Evolutionary conservation across 2,797 vertebrate genomes (phyloP).

Genomic region (Trachurus trachurus): DNA sequence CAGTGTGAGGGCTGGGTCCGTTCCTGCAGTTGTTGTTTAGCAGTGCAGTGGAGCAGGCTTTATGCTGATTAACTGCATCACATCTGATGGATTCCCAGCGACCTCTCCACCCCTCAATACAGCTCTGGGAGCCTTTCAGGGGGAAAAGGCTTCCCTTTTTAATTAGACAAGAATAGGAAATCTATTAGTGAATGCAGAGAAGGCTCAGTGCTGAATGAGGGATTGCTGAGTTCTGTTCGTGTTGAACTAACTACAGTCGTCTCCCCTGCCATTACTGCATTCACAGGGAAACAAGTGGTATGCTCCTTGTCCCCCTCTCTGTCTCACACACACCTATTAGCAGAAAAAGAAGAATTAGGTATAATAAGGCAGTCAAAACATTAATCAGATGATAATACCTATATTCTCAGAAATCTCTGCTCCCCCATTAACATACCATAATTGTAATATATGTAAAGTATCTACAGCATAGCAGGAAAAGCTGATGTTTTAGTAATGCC

Average conservation of each 20-base stretch:
- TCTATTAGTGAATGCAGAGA: conserved; percentile 74
- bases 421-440: neutral
- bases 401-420: neutral
- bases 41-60: conserved; percentile 69
- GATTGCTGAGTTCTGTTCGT: conserved; percentile 48
- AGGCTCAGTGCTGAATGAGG: conserved; percentile 52
- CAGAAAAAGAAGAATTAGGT: neutral
- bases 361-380: conserved; percentile 1
- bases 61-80: conserved; percentile 81
- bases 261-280: conserved; percentile 24
- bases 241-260: conserved; percentile 54
- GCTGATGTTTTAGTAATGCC: neutral
- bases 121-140: conserved; percentile 69
- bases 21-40: conserved; percentile 71
- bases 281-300: conserved; percentile 20
- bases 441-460: neutral
- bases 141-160: conserved; percentile 68
- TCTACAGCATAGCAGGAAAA: neutral
- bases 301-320: neutral
- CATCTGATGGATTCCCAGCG: conserved; percentile 73
- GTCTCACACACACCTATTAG: neutral
- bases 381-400: neutral
- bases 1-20: conserved; percentile 40
- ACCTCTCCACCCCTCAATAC: conserved; percentile 68
- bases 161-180: conserved; percentile 79